These are phyloP conservation scores for Actenoides lindsayi DNA, from an alignment of 2,113 vertebrate species.

Conservation along the genomic window DNA sequence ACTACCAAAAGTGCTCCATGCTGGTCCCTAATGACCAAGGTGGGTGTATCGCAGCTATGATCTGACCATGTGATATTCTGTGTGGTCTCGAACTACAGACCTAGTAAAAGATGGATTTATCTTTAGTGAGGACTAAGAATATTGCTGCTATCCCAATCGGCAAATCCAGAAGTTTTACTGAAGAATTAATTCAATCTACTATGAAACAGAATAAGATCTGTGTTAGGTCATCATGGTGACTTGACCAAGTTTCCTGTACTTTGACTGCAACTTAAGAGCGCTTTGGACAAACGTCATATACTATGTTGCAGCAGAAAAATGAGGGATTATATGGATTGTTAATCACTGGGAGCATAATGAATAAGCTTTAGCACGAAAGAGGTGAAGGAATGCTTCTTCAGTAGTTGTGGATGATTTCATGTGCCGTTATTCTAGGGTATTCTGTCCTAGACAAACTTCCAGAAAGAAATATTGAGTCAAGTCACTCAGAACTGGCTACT, in stretches of 20 bases:
- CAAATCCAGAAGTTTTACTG: background rate
- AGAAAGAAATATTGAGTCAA: too few species aligned
- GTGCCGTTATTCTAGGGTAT: too few species aligned
- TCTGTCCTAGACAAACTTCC: too few species aligned
- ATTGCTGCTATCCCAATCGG: background rate
- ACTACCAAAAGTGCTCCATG: too few species aligned
- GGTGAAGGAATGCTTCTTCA: too few species aligned
- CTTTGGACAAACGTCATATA: background rate
- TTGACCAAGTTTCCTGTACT: background rate
- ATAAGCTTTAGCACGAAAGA: background rate
- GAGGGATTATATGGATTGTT: background rate
- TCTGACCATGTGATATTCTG: background rate
- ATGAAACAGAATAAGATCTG: background rate
- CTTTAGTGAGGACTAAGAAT: background rate
- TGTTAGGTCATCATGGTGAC: background rate
- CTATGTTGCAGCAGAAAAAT: background rate
- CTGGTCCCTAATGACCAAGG: background rate
- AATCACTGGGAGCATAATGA: background rate
- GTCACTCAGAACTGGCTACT: background rate
- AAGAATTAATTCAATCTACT: background rate
- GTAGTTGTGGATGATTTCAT: too few species aligned
- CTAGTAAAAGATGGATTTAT: background rate
- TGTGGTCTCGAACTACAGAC: background rate
- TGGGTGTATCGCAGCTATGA: fast-evolving
- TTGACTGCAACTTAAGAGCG: background rate